phyloP scores from a whole-genome alignment of 1,140 invertebrate species.

The Drosophila miranda region DNA sequence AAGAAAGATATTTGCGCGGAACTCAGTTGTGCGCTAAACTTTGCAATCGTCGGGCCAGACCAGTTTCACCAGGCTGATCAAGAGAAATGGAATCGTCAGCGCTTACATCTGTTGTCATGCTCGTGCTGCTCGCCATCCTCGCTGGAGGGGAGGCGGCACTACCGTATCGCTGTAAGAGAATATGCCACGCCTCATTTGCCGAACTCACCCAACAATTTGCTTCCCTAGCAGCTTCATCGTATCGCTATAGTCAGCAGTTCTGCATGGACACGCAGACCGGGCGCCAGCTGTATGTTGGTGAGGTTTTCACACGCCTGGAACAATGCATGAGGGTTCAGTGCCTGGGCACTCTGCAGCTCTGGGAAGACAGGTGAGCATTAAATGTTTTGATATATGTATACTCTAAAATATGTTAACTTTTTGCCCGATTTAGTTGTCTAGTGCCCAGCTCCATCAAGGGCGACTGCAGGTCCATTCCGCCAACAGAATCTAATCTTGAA shows the following conservation, averaged over 20 bases:
- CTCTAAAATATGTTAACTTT: background rate
- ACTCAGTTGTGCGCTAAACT: conserved; percentile 67
- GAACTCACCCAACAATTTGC: background rate
- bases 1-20: conserved; percentile 48
- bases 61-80: conserved; percentile 2
- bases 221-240: background rate
- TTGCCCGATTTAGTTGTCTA: conserved; percentile 50
- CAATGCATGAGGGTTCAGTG: conserved; percentile 74
- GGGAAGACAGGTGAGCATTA: conserved; percentile 70
- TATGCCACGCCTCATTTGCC: conserved; percentile 1
- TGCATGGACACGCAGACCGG: conserved; percentile 63
- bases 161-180: conserved; percentile 32
- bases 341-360: conserved; percentile 62
- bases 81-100: too few species aligned
- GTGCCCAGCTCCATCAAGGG: conserved; percentile 49
- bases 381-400: background rate
- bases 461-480: conserved; percentile 44
- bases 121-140: conserved; percentile 14
- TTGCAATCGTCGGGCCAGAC: conserved; percentile 62
- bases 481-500: conserved; percentile 35
- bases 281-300: conserved; percentile 66
- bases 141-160: conserved; percentile 4
- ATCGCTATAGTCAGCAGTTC: conserved; percentile 35
- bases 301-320: conserved; percentile 59
- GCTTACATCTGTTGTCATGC: conserved; percentile 4